These are phyloP conservation scores for Drosophila sordidula DNA, from an alignment of 2,888 invertebrate genomes.

Conservation along the genomic window DNA sequence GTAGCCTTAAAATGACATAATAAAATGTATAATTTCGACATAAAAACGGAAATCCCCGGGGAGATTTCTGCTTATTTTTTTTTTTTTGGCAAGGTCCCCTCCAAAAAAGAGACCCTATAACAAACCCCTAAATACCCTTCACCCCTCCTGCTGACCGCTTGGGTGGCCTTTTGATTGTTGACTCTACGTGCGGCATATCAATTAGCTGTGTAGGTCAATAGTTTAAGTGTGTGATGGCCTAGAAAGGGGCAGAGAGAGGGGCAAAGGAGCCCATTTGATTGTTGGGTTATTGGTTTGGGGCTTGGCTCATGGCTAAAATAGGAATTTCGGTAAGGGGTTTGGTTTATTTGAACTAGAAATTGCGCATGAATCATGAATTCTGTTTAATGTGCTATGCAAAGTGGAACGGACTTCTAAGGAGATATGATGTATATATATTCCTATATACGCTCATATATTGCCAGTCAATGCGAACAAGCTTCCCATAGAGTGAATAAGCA, in stretches of 20 bases:
- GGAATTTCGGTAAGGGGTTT: conserved; percentile 15
- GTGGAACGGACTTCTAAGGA: neutral
- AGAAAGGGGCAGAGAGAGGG: neutral
- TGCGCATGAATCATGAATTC: conserved; percentile 49
- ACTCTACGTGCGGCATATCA: conserved; percentile 67
- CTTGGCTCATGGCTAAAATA: conserved; percentile 22
- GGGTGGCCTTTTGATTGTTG: conserved; percentile 55
- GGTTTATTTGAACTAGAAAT: conserved; percentile 52
- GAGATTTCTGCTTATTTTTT: conserved; percentile 37
- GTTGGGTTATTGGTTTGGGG: conserved; percentile 20
- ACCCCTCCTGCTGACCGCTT: conserved; percentile 8
- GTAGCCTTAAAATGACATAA: conserved; percentile 70
- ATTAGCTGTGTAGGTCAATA: conserved; percentile 73
- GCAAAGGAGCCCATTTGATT: conserved; percentile 7
- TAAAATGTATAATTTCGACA: conserved; percentile 77
- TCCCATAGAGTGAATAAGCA: too few species aligned
- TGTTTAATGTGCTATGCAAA: conserved; percentile 30
- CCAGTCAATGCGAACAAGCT: too few species aligned
- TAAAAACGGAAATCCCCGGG: conserved; percentile 70
- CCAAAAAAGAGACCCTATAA: neutral
- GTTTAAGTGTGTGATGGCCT: conserved; percentile 48
- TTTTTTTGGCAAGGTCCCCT: conserved; percentile 4
- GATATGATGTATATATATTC: neutral
- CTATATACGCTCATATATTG: too few species aligned
- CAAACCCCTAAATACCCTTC: conserved; percentile 3